Evolutionary conservation across 1,140 invertebrate genomes (phyloP), one percentile per base, ranked within the genome.

Genomic region (Calephelis virginiensis): DNA sequence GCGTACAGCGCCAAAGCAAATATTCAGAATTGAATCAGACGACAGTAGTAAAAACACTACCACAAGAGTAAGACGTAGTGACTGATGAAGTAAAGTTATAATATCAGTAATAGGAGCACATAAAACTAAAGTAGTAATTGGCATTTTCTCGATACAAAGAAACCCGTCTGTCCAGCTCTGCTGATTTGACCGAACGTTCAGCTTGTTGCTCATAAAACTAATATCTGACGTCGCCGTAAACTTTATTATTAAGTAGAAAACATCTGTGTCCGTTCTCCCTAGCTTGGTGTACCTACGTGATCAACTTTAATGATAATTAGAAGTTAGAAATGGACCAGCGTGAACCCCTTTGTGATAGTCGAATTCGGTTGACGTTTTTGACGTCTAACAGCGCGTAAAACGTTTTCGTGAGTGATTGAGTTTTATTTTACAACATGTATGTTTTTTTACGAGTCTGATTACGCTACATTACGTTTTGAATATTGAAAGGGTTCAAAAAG

Each of bases 271-370:
- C 60, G 12, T 43, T 37, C 53, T 59, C 17, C 17, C 17, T 60
- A 66, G 48, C 66, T 71, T 53, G 67, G 50, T 50, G 63, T 59
- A 64, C 64, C 48, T 72, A 73, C 72, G 69, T 76, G 72, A 81
- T 75, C 69, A 73, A 75, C 48, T 75, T 72, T 75, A 77, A 77
- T 73, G 70, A 70, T 82, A 79, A 81, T 79, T 77, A 78, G 61
- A 73, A 43, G 40, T 61, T 59, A 45, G 45, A 48, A 40, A 12
- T 49, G 37, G 40, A 62, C 61, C 40, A 13, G 66, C 59, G 28
- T 28, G 38, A 67, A 43, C 47, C 63, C 64, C 53, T 69, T 59
- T 70, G 68, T 77, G 67, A 68, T 66, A 70, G 59, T 49, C 64
- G 49, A 71, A 65, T 72, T 69, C 68, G 72, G 53, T 17, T 46